Evolutionary conservation across 2,113 vertebrate species (phyloP).

Genomic region (Chlorodrepanis virens): DNA sequence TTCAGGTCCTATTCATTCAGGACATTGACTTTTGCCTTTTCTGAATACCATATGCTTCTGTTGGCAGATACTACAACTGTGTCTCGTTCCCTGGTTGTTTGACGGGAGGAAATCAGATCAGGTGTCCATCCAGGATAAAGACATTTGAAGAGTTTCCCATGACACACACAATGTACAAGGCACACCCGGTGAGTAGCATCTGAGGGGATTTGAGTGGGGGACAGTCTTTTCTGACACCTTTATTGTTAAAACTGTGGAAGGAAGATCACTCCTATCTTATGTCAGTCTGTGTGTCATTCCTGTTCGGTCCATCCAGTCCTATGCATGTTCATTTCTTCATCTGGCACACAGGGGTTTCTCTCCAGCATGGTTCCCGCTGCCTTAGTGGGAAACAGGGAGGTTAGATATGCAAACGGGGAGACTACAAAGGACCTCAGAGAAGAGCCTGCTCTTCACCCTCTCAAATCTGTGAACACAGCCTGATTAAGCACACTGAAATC

Average conservation of each 20-base stretch:
- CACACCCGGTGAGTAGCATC: constrained; percentile 79
- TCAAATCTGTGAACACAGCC: background rate
- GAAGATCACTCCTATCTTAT: background rate
- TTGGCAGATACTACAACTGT: constrained; percentile 92
- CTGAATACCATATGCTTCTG: background rate
- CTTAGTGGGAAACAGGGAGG: background rate
- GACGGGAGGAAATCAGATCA: constrained; percentile 80
- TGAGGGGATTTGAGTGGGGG: background rate
- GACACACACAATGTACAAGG: constrained; percentile 83
- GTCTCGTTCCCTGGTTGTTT: constrained; percentile 89
- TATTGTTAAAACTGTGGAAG: background rate
- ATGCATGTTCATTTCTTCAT: background rate
- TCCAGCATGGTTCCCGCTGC: background rate
- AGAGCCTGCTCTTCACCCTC: background rate
- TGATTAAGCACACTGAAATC: background rate
- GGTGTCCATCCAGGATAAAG: constrained; percentile 85
- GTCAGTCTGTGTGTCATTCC: constrained; percentile 28
- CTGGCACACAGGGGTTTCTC: background rate
- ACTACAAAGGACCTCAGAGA: background rate
- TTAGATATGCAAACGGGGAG: background rate
- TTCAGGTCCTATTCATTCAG: background rate
- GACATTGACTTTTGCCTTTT: background rate
- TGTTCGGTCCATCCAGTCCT: constrained; percentile 10
- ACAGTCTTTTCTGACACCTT: background rate
- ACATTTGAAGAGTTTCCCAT: constrained; percentile 93